Percentiles rank a stretch among this genome's conserved stretches.
phyloP scores from a whole-genome alignment of 2,797 vertebrate genomes.

The Huso huso region DNA sequence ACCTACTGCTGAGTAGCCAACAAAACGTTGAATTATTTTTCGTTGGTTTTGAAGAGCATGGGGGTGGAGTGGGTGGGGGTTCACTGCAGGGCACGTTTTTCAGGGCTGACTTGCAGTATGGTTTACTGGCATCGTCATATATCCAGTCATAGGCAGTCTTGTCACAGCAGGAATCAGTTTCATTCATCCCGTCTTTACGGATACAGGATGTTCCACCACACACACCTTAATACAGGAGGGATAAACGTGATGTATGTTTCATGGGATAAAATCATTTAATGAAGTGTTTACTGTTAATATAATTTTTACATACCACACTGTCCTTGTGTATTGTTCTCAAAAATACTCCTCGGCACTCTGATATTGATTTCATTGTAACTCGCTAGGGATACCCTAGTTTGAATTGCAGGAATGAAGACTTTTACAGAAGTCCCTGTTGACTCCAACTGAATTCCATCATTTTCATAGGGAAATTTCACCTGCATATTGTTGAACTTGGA shows the following conservation, averaged over 20 bases:
- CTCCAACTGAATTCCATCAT: constrained; percentile 43
- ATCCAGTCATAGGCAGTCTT: constrained; percentile 54
- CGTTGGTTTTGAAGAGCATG: constrained; percentile 4
- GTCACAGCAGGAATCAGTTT: constrained; percentile 47
- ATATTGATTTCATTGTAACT: constrained; percentile 32
- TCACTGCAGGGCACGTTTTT: constrained; percentile 26
- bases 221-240: constrained; percentile 36
- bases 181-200: constrained; percentile 42
- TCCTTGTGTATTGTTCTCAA: constrained; percentile 48
- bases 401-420: constrained; percentile 43
- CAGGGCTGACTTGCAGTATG: constrained; percentile 33
- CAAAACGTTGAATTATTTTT: constrained; percentile 30
- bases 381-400: constrained; percentile 45
- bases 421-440: constrained; percentile 31
- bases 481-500: constrained; percentile 37
- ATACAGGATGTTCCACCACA: constrained; percentile 50
- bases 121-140: constrained; percentile 37
- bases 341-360: constrained; percentile 52
- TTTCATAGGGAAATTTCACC: constrained; percentile 41
- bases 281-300: no score
- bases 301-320: constrained; percentile 49
- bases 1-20: constrained; percentile 45
- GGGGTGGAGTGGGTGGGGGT: rapidly evolving
- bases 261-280: no score
- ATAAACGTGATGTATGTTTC: no score